Percentiles rank a stretch among this genome's conserved stretches.
phyloP scores from a whole-genome alignment of 2,113 vertebrate genomes.

The Nibea albiflora region DNA sequence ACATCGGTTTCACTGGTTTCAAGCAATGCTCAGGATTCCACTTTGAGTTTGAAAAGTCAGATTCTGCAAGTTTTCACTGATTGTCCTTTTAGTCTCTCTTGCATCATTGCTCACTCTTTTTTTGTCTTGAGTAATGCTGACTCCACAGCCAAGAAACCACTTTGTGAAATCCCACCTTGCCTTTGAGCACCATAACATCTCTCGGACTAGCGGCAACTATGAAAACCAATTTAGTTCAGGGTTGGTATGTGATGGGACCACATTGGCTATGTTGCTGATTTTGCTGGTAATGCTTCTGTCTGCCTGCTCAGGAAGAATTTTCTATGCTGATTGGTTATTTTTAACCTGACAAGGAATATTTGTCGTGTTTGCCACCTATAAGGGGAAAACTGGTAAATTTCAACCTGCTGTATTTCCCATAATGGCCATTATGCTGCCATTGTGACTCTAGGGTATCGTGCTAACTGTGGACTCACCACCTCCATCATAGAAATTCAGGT shows the following conservation, averaged over 20 bases:
- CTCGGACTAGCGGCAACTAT: conserved; percentile 6
- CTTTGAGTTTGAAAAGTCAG: conserved; percentile 15
- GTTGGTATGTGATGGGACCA: conserved; percentile 2
- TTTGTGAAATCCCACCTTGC: conserved; percentile 22
- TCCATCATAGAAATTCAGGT: background rate
- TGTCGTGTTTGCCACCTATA: background rate
- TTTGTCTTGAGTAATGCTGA: conserved; percentile 13
- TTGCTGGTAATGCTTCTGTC: background rate
- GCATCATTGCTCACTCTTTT: background rate
- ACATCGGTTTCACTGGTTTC: conserved; percentile 19
- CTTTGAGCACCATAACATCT: background rate
- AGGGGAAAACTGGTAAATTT: background rate
- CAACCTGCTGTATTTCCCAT: background rate
- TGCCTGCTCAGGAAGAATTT: background rate
- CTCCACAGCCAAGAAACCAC: conserved; percentile 11
- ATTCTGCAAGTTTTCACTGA: conserved; percentile 15
- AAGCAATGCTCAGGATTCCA: background rate
- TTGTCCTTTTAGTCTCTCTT: conserved; percentile 25
- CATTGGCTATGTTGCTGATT: background rate
- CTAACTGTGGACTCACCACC: background rate
- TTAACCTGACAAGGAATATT: background rate
- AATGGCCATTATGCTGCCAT: too few relatives aligned
- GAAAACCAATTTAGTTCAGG: conserved; percentile 45
- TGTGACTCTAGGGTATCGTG: background rate
- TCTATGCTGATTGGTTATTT: background rate